Base-by-base conservation (phyloP, 2,113 vertebrate genomes). In the Grammomys dolichurus region DNA sequence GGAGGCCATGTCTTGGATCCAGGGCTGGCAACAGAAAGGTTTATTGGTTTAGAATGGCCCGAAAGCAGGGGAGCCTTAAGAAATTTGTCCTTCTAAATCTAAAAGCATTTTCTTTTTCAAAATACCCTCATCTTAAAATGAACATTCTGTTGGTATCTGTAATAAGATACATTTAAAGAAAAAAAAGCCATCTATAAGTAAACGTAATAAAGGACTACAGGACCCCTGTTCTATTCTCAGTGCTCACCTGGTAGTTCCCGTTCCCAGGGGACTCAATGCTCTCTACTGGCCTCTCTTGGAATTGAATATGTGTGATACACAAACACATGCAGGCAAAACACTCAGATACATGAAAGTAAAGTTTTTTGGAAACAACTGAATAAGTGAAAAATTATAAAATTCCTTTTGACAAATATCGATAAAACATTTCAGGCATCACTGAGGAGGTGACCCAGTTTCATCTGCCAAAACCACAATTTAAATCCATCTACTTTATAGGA, bases 381-480 rank as follows among this genome's bases (percentile, higher is more conserved):
- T 8, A 84, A 82, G 31, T 65, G n/a, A 93, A 92, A 96, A 84
- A 72, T 13, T 28, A 85, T 56, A 72, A 94, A 84, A 72, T 48
- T 89, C 51, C 70, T 92, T 51, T 56, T 46, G 14, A 78, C 54
- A 73, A 78, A 89, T 85, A 78, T 26, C 24, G 36, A 22, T 63
- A n/a, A 85, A 89, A 89, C 51, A 1, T 65, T 89, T 14, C 46
- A 89, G 33, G 17, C 24, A 48, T 73, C 33, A 72, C 54, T n/a
- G 22, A 72, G 28, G 20, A 81, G 65, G 7, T 87, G 72, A 70
- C 33, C 58, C 60, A 40, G 73, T 40, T 69, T 28, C 33, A n/a
- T 81, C 20, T 24, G 36, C 80, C 80, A 82, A 58, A 81, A 60
- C n/a, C 36, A 40, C 54, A 26, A 60, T 60, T 60, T 82, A 4